A percentile compares a stretch with the other conserved stretches of the same genome.
These are phyloP conservation scores for Smutsia temminckii DNA, from an alignment of 2,797 vertebrate genomes.

Conservation along the genomic window DNA sequence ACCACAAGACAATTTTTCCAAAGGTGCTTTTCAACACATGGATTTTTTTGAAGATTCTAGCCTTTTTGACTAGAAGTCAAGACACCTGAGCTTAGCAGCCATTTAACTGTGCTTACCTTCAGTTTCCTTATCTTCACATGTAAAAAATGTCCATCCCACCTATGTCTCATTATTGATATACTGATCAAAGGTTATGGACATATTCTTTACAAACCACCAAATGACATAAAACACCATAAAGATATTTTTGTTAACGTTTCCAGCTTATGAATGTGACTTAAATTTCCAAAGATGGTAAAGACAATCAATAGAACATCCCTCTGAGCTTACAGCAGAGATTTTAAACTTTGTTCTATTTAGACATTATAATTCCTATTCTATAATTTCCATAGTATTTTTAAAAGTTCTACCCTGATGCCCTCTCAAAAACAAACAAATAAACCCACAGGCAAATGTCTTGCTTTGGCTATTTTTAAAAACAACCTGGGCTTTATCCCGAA, in stretches of 20 bases:
- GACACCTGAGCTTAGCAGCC: background rate
- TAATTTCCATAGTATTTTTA: constrained; percentile 61
- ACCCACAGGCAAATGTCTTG: constrained; percentile 37
- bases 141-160: background rate
- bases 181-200: background rate
- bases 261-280: background rate
- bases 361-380: constrained; percentile 45
- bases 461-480: constrained; percentile 10
- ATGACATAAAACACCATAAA: background rate
- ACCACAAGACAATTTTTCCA: background rate
- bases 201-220: background rate
- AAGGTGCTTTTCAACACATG: background rate
- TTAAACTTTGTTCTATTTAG: constrained; percentile 5
- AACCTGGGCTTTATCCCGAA: background rate
- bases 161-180: background rate
- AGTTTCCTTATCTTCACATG: constrained; percentile 4
- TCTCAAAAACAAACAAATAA: constrained; percentile 56
- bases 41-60: background rate
- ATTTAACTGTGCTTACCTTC: background rate
- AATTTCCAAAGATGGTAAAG: constrained; percentile 27
- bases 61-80: constrained; percentile 10
- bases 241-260: background rate
- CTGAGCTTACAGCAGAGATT: background rate
- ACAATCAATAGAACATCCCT: background rate
- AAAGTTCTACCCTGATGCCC: constrained; percentile 19